Evolutionary conservation across 1,140 invertebrate species (phyloP), one percentile per base, ranked within the genome.

Genomic region (Drosophila tropicalis): DNA sequence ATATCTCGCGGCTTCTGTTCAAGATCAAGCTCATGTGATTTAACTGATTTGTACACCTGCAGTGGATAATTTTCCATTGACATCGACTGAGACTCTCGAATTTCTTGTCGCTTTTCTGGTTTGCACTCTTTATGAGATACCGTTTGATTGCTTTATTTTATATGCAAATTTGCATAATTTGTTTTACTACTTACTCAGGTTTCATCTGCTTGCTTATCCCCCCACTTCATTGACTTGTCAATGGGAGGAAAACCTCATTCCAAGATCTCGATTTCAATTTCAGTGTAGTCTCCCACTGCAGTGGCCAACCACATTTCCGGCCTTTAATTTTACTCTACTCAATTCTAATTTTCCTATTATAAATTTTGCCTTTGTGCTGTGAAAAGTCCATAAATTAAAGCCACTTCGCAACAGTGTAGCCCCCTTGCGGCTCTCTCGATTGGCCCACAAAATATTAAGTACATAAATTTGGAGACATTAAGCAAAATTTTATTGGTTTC

Each of bases 381-480:
- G 44, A 22, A 51, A 51, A 51, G 44, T 51, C 44, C 44, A 51
- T 51, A 51, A 51, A 51, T 51, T 51, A 22, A 51, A 51, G 44
- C 17, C 44, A 51, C 17, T 19, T 22, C 17, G 44, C 44, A 51
- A 51, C 44, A 51, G 17, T 22, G 17, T 47, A 17, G 7, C 17
- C 9, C 44, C 17, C 44, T 9, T 36, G 34, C 5, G n/a, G 5
- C 17, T 17, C 7, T 22, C 44, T 22, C 44, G 12, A 9, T n/a
- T 22, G 10, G 44, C 44, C 19, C 36, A 51, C 62, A 65, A 19
- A 55, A 72, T 72, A 56, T 57, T 66, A 57, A 32, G 55, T 57
- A 62, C 74, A 79, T 85, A 86, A 85, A 85, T 82, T 82, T 75
- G 62, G 70, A 56, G 71, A 79, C 57, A 76, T 75, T 82, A 82